Percentiles rank a stretch among this genome's conserved stretches.
Evolutionary conservation across 2,888 invertebrate genomes (phyloP).

Genomic region (Rutpela maculata): DNA sequence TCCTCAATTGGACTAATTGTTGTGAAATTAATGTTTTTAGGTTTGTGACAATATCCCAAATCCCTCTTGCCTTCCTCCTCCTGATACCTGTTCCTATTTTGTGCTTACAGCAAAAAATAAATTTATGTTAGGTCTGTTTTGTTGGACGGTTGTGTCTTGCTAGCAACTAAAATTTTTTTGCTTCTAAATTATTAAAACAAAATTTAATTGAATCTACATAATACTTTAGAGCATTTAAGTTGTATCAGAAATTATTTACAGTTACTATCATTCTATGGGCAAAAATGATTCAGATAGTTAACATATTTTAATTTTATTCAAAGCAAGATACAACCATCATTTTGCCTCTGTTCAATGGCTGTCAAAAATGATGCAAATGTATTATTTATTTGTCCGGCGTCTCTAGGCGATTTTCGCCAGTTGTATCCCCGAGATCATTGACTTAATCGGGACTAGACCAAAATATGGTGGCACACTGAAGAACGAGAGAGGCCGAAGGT

Average conservation of each 20-base stretch:
- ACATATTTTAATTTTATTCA: neutral
- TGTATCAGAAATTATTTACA: neutral
- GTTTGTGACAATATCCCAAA: slow-evolving; percentile 54
- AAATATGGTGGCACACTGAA: slow-evolving; percentile 99
- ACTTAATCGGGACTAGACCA: slow-evolving; percentile 99
- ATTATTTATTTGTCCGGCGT: slow-evolving; percentile 78
- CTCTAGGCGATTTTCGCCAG: slow-evolving; percentile 99
- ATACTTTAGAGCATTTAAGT: neutral
- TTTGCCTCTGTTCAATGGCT: slow-evolving; percentile 57
- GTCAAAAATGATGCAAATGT: slow-evolving; percentile 67
- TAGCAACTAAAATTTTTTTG: neutral
- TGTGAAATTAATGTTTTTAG: slow-evolving; percentile 48
- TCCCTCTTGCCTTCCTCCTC: slow-evolving; percentile 45
- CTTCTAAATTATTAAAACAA: slow-evolving; percentile 2
- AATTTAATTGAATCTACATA: neutral
- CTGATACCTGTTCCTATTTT: slow-evolving; percentile 45
- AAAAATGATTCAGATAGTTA: neutral
- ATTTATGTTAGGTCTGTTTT: slow-evolving; percentile 49
- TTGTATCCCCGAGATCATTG: slow-evolving; percentile 99
- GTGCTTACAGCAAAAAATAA: slow-evolving; percentile 56
- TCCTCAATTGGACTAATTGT: slow-evolving; percentile 70
- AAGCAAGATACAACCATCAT: slow-evolving; percentile 49
- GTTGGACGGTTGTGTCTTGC: slow-evolving; percentile 54
- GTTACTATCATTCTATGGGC: neutral
- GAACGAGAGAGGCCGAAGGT: slow-evolving; percentile 99